A percentile compares a stretch with the other conserved stretches of the same genome.
Conservation (phyloP, 1,140 invertebrate species). For the Formica selysi region DNA sequence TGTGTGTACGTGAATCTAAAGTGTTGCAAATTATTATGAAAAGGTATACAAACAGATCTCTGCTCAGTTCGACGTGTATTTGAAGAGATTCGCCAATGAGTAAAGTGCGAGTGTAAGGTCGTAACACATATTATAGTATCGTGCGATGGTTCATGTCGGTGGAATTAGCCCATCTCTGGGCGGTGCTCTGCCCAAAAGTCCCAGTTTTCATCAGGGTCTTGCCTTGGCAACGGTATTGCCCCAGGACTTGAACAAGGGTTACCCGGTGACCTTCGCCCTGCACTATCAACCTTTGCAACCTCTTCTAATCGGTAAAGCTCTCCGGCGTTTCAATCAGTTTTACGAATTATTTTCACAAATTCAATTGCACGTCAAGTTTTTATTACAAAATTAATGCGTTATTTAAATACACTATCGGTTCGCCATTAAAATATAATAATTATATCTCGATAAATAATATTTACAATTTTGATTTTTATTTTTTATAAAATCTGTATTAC, state of each 20-base stretch:
- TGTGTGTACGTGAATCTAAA: neutral
- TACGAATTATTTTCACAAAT: neutral
- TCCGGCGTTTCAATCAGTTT: slow-evolving; percentile 13
- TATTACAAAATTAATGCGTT: neutral
- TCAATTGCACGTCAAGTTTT: neutral
- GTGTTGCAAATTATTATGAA: slow-evolving; percentile 26
- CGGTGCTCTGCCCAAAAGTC: slow-evolving; percentile 92
- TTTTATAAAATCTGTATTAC: neutral
- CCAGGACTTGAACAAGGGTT: slow-evolving; percentile 80
- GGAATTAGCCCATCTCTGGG: slow-evolving; percentile 86
- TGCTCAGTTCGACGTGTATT: neutral
- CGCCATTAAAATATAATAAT: neutral
- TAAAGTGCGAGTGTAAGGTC: slow-evolving; percentile 28
- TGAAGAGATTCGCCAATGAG: slow-evolving; percentile 9
- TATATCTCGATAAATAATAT: neutral
- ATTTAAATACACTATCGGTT: neutral
- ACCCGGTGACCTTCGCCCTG: slow-evolving; percentile 76
- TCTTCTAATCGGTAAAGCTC: slow-evolving; percentile 82
- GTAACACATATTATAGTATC: neutral
- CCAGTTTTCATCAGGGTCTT: slow-evolving; percentile 93
- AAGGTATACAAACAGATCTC: neutral
- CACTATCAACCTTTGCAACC: slow-evolving; percentile 84
- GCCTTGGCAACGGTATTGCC: slow-evolving; percentile 89
- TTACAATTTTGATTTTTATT: neutral
- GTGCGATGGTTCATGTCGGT: slow-evolving; percentile 86